Evolutionary conservation across 2,113 vertebrate species (phyloP).

Genomic region (Corythoichthys intestinalis): DNA sequence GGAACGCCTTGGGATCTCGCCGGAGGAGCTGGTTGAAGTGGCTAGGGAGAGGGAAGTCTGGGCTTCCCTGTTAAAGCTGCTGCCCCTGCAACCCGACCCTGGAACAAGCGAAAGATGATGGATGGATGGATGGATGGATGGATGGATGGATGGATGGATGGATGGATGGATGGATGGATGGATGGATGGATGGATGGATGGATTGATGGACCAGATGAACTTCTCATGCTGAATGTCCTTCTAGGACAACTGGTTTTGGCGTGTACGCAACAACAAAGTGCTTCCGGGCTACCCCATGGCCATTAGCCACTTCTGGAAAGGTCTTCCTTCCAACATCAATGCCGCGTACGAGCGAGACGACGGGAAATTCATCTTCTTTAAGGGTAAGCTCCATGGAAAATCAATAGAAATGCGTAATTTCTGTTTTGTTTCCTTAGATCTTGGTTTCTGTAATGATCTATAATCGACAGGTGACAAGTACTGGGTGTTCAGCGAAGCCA

Average conservation of each 20-base stretch:
- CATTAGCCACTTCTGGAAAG: conserved; percentile 86
- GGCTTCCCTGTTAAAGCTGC: no score
- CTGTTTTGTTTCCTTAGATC: not conserved
- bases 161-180: no score
- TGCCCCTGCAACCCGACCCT: no score
- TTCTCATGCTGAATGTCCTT: not conserved
- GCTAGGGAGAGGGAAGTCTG: no score
- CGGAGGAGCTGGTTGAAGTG: no score
- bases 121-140: no score
- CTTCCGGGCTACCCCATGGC: conserved; percentile 82
- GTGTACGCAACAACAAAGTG: conserved; percentile 82
- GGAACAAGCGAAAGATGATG: no score
- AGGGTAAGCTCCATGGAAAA: conserved; percentile 67
- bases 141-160: no score
- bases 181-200: no score
- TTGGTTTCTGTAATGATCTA: not conserved
- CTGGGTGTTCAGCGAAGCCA: conserved; percentile 85
- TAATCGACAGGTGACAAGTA: conserved; percentile 76
- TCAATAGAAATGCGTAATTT: not conserved
- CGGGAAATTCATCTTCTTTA: conserved; percentile 91
- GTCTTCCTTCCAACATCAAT: conserved; percentile 82
- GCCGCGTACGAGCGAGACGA: conserved; percentile 85
- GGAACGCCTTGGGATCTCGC: no score
- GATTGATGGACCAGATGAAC: no score
- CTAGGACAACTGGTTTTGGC: conserved; percentile 86